Evolutionary conservation across 2,888 invertebrate genomes (phyloP).

Genomic region (Clitarchus hookeri): DNA sequence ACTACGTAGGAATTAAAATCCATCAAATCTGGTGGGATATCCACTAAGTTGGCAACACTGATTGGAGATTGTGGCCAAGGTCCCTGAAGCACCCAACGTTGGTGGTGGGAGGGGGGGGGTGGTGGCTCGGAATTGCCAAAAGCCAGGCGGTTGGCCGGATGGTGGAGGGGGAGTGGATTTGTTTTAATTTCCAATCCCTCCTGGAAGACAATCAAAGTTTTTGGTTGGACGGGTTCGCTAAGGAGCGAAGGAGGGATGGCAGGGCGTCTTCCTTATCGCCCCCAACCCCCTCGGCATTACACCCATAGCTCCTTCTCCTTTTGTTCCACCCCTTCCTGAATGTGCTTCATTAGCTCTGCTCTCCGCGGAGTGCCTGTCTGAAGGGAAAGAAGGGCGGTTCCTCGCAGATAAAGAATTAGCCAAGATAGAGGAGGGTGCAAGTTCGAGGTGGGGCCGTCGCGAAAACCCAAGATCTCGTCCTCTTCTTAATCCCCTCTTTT

Average conservation of each 20-base stretch:
- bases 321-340: neutral
- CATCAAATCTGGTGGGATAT: too few relatives aligned
- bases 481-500: neutral
- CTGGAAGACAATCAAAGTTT: neutral
- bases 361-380: neutral
- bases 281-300: neutral
- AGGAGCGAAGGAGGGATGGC: neutral
- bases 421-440: neutral
- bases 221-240: neutral
- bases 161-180: neutral
- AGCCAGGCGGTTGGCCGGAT: neutral
- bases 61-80: neutral
- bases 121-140: neutral
- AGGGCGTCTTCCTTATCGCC: neutral
- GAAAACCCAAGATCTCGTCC: neutral
- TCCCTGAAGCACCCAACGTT: neutral
- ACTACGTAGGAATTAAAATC: too few relatives aligned
- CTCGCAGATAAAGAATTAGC: neutral
- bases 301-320: neutral
- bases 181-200: conserved; percentile 14
- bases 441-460: too few relatives aligned
- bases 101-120: too few relatives aligned
- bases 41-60: too few relatives aligned
- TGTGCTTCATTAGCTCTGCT: neutral
- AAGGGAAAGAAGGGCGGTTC: too few relatives aligned